Evolutionary conservation across 2,888 invertebrate genomes (phyloP).

Genomic region (Euzophera pinguis): DNA sequence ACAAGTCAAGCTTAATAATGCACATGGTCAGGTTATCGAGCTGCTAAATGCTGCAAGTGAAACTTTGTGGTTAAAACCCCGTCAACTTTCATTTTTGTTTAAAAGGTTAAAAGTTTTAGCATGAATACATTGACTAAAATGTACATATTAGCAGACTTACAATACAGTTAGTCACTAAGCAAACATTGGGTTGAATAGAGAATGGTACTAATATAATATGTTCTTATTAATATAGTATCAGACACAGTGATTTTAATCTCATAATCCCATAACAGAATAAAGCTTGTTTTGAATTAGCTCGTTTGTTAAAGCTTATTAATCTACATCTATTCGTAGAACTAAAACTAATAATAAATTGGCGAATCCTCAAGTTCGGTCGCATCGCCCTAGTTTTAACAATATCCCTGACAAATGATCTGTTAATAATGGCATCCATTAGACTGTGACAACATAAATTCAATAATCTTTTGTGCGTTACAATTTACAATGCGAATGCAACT

Average conservation of each 20-base stretch:
- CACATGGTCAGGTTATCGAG: neutral
- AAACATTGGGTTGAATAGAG: no score
- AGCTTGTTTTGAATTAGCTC: no score
- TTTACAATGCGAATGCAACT: slow-evolving; percentile 25
- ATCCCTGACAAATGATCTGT: slow-evolving; percentile 43
- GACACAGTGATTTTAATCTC: no score
- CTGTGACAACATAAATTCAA: slow-evolving; percentile 53
- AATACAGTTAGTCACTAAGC: no score
- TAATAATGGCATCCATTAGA: slow-evolving; percentile 44
- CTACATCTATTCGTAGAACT: no score
- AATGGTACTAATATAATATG: no score
- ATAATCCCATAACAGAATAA: no score
- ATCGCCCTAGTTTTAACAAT: slow-evolving; percentile 31
- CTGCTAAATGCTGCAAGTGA: neutral
- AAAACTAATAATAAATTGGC: slow-evolving; percentile 13
- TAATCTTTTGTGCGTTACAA: slow-evolving; percentile 44
- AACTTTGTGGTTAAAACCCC: neutral
- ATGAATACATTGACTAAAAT: no score
- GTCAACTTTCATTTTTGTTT: neutral
- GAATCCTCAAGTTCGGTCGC: slow-evolving; percentile 17
- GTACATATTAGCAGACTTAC: no score
- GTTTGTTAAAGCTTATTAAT: no score
- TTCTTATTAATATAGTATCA: no score
- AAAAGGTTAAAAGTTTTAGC: neutral
- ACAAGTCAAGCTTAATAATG: neutral